Evolutionary conservation across 2,797 vertebrate species (phyloP).

Genomic region (Microctenopoma stevenorrisi): DNA sequence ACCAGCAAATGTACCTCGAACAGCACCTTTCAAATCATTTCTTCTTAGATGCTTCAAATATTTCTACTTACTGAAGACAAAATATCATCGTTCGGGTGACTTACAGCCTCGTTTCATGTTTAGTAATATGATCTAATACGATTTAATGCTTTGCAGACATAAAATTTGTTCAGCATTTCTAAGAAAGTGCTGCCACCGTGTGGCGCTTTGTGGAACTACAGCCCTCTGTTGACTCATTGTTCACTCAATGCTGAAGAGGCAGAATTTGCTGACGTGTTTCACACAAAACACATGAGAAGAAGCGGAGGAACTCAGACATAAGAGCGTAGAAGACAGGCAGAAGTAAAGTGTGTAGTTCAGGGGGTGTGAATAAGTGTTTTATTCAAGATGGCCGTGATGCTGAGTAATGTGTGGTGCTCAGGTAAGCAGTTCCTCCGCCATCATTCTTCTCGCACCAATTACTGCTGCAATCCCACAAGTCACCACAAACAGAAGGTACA

Average conservation of each 20-base stretch:
- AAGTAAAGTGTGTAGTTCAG: constrained; percentile 11
- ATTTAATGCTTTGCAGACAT: neutral
- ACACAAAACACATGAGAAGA: neutral
- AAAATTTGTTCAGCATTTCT: constrained; percentile 9
- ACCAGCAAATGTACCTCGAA: neutral
- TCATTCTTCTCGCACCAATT: constrained; percentile 47
- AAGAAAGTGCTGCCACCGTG: constrained; percentile 73
- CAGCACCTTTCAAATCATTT: neutral
- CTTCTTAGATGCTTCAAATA: neutral
- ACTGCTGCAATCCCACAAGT: constrained; percentile 48
- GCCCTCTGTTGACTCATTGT: rapidly evolving
- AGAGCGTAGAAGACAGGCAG: constrained; percentile 7
- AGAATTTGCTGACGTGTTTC: neutral
- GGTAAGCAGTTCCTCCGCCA: constrained; percentile 66
- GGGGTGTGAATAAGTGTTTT: constrained; percentile 1
- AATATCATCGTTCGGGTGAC: neutral
- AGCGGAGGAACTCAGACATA: neutral
- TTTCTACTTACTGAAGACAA: neutral
- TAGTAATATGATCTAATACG: neutral
- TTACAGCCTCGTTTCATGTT: neutral
- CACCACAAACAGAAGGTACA: constrained; percentile 17
- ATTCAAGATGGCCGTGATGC: constrained; percentile 65
- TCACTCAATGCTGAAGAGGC: neutral
- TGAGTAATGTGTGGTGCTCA: constrained; percentile 78
- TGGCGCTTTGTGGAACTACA: constrained; percentile 60